Conservation (phyloP, 37 sponge, comb jelly and placozoan species). For the Bolinopsis microptera region DNA sequence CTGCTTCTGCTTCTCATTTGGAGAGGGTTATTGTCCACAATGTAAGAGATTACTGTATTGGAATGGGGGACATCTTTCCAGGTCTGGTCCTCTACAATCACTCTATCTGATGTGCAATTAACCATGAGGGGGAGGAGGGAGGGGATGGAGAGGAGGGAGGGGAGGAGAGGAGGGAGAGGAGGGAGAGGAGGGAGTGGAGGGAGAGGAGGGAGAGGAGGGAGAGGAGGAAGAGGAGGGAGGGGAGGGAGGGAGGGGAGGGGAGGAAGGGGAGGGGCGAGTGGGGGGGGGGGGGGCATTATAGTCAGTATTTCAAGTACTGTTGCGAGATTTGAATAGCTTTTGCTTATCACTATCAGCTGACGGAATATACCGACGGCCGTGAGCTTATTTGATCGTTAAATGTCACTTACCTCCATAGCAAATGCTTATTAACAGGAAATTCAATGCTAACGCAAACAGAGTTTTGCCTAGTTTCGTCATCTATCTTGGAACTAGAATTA, state of each 20-base stretch:
- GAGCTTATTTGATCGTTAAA: too few species aligned
- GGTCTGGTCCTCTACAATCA: background rate
- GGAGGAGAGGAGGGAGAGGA: background rate
- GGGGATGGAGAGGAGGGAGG: background rate
- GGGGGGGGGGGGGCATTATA: background rate
- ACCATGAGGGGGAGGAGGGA: background rate
- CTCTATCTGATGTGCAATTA: background rate
- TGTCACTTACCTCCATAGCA: too few species aligned
- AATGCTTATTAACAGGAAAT: too few species aligned
- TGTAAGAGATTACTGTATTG: background rate
- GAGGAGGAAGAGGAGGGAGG: background rate
- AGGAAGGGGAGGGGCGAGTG: too few species aligned
- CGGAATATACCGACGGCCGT: too few species aligned
- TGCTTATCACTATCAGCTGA: too few species aligned
- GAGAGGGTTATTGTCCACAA: background rate
- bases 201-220: background rate
- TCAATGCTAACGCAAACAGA: too few species aligned
- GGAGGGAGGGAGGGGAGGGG: background rate
- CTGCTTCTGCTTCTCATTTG: background rate
- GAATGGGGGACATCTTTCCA: background rate
- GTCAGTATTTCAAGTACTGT: background rate
- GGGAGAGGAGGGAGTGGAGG: background rate
- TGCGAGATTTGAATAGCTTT: too few species aligned
- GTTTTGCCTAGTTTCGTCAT: too few species aligned
- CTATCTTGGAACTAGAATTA: too few species aligned